A percentile compares a stretch with the other conserved stretches of the same genome.
These are phyloP conservation scores for Morone saxatilis DNA, from an alignment of 2,113 vertebrate genomes.

Conservation along the genomic window DNA sequence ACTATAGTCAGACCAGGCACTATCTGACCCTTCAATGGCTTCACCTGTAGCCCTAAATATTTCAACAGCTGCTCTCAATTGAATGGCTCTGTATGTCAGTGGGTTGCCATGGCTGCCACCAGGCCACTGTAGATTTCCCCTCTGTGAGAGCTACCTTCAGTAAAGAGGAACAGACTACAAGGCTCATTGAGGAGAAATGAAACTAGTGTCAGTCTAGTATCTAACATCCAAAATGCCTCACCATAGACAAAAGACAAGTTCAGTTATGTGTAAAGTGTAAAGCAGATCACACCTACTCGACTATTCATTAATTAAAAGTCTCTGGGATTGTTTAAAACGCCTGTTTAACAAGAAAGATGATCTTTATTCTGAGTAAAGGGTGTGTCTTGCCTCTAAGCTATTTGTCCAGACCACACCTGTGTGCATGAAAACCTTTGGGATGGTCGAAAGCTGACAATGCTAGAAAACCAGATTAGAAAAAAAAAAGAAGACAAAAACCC, in stretches of 20 bases:
- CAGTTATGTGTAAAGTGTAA: too few species aligned
- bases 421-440: conserved; percentile 40
- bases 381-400: conserved; percentile 48
- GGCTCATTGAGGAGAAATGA: background rate
- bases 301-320: background rate
- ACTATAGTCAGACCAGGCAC: conserved; percentile 6
- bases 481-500: conserved; percentile 19
- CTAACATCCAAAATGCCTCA: background rate
- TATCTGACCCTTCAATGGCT: conserved; percentile 48
- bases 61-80: conserved; percentile 71
- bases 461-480: conserved; percentile 50
- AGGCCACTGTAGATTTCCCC: conserved; percentile 14
- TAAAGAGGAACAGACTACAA: background rate
- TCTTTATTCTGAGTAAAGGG: conserved; percentile 41
- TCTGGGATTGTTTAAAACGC: conserved; percentile 14
- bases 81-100: conserved; percentile 57
- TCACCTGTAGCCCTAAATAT: conserved; percentile 73
- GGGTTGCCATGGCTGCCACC: conserved; percentile 56
- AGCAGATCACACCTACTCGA: background rate
- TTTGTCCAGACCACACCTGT: conserved; percentile 66
- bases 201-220: background rate
- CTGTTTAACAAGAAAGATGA: conserved; percentile 43
- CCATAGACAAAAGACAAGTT: background rate
- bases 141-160: conserved; percentile 1
- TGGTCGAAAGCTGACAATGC: conserved; percentile 37